These are phyloP conservation scores for Azemiops feae DNA, from an alignment of 2,113 vertebrate genomes.

Conservation along the genomic window DNA sequence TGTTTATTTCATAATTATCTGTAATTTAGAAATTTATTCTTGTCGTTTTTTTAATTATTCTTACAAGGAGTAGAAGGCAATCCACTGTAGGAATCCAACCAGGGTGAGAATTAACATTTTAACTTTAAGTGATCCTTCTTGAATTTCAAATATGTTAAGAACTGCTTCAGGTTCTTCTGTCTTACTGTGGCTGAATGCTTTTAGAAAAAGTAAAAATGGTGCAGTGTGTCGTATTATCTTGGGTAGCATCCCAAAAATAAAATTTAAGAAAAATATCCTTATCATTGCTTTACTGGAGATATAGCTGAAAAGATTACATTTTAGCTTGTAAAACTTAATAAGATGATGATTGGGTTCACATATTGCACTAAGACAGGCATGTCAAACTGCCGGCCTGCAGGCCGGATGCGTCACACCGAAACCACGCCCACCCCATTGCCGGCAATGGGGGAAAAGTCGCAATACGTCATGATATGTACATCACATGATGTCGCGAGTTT, in stretches of 20 bases:
- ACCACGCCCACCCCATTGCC: no score
- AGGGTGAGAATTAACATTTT: not conserved
- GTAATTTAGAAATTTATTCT: not conserved
- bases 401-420: no score
- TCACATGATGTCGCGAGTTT: no score
- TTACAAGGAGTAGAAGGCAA: not conserved
- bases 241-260: not conserved
- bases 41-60: not conserved
- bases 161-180: accelerated
- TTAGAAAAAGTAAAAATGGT: not conserved
- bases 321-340: not conserved
- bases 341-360: not conserved
- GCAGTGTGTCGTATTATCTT: not conserved
- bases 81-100: not conserved
- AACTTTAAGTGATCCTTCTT: not conserved
- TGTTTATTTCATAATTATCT: not conserved
- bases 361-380: not conserved
- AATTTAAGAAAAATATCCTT: not conserved
- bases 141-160: not conserved
- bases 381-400: no score
- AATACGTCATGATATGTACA: no score
- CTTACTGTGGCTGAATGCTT: not conserved
- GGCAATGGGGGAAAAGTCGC: no score
- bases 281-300: not conserved
- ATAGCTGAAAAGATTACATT: not conserved